Evolutionary conservation across 2,113 vertebrate genomes (phyloP), one percentile per base, ranked within the genome.

Genomic region (Amblyopsis rosae): DNA sequence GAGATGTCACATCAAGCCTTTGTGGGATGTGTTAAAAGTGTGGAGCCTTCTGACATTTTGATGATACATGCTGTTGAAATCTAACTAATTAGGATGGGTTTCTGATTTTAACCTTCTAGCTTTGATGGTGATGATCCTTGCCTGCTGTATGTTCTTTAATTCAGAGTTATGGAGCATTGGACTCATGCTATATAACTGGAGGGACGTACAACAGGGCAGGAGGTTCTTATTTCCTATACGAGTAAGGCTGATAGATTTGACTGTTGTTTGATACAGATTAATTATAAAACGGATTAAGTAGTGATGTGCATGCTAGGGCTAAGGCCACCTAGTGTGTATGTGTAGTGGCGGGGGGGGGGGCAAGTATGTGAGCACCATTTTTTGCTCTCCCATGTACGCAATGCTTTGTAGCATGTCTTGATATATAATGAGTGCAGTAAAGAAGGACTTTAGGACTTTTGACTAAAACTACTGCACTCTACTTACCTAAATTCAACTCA

Each of bases 401-500:
- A 11, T 59, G 58, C 13, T 54, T 54, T 54, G 19, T 46, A 35
- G n/a, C 48, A 41, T 48, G 19, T 57, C 15, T 65, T 54, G 32
- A 33, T 70, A 1, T 26, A 26, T 26, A 26, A 26, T 26, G 26
- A 26, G 26, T 56, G 93, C 94, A 6, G 86, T 95, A 66, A 92
- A 93, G 74, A 94, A 94, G 83, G 94, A 93, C 62, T 2, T 90
- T 95, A 46, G 94, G 93, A 0, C 93, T 94, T 50, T 90, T 95
- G 3, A 94, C 95, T 94, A 95, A 95, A 87, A 92, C 89, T 0
- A 93, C 91, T 26, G 2, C 3, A 26, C 26, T 26, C 19, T 19
- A 19, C 19, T 19, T 19, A 19, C 19, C 19, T 19, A 19, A 19
- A 19, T 19, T 19, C 19, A 19, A 19, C 19, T 1, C 35, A 41